A percentile compares a stretch with the other conserved stretches of the same genome.
Evolutionary conservation across 2,797 vertebrate genomes (phyloP).

Genomic region (Austrolebias charrua): DNA sequence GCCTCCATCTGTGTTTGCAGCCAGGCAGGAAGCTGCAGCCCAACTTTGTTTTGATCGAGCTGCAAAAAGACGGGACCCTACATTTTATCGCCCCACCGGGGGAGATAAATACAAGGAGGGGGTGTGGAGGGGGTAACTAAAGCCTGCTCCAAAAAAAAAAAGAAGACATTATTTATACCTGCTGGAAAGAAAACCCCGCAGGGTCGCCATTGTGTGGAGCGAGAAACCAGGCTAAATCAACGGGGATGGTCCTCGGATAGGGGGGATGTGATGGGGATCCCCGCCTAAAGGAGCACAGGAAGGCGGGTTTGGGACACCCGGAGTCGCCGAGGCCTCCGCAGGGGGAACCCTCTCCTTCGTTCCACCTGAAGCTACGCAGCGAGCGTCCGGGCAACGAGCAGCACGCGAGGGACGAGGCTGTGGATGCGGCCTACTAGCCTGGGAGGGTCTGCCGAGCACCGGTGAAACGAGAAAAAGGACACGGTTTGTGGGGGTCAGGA

Average conservation of each 20-base stretch:
- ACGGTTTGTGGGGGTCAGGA: slow-evolving; percentile 61
- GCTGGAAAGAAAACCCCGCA: slow-evolving; percentile 51
- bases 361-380: slow-evolving; percentile 39
- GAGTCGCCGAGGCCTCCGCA: slow-evolving; percentile 72
- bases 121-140: slow-evolving; percentile 48
- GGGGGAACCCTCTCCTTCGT: slow-evolving; percentile 67
- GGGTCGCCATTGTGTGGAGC: slow-evolving; percentile 72
- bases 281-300: slow-evolving; percentile 67
- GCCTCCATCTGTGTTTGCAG: slow-evolving; percentile 19
- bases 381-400: slow-evolving; percentile 27
- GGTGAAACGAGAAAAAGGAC: slow-evolving; percentile 71
- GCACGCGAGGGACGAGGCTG: slow-evolving; percentile 76
- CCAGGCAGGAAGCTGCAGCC: slow-evolving; percentile 51
- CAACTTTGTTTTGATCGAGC: slow-evolving; percentile 76
- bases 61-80: slow-evolving; percentile 55
- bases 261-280: slow-evolving; percentile 69
- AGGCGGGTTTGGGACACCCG: slow-evolving; percentile 74
- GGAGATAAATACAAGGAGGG: slow-evolving; percentile 45
- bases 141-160: slow-evolving; percentile 41
- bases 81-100: slow-evolving; percentile 63
- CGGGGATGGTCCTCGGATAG: slow-evolving; percentile 62
- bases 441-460: slow-evolving; percentile 76
- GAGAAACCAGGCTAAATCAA: slow-evolving; percentile 48
- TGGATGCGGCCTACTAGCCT: slow-evolving; percentile 79
- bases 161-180: slow-evolving; percentile 60